Evolutionary conservation across 2,797 vertebrate genomes (phyloP).

Genomic region (Eupleurogrammus muticus): DNA sequence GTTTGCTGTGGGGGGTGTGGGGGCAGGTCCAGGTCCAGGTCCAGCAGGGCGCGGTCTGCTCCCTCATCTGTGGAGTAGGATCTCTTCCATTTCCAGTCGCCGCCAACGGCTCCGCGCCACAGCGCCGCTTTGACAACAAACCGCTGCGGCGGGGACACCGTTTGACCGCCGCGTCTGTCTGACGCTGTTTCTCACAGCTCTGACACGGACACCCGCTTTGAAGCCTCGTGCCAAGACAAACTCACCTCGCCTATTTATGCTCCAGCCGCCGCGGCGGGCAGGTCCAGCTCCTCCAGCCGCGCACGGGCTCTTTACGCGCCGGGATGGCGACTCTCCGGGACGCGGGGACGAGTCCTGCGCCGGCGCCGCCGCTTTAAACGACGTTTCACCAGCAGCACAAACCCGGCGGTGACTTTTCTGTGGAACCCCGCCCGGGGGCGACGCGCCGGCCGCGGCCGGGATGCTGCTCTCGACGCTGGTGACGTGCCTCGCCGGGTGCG

Average conservation of each 20-base stretch:
- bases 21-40: constrained; percentile 83
- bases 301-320: constrained; percentile 86
- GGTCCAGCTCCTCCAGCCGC: constrained; percentile 70
- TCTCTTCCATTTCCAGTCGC: constrained; percentile 89
- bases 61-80: constrained; percentile 84
- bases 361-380: constrained; percentile 73
- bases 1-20: no score
- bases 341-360: constrained; percentile 71
- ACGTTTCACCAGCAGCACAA: no score
- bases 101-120: constrained; percentile 76
- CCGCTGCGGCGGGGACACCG: constrained; percentile 83
- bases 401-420: constrained; percentile 51
- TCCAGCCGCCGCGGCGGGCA: constrained; percentile 54
- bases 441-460: constrained; percentile 58
- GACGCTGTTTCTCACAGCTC: constrained; percentile 80
- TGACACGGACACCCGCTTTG: constrained; percentile 77
- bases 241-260: constrained; percentile 85
- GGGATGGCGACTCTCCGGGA: constrained; percentile 85
- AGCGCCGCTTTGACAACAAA: constrained; percentile 77
- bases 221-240: constrained; percentile 87
- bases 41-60: constrained; percentile 89
- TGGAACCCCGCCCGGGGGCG: constrained; percentile 59
- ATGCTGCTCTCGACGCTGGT: constrained; percentile 85
- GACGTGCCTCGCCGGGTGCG: constrained; percentile 86
- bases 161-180: constrained; percentile 86